A percentile compares a stretch with the other conserved stretches of the same genome.
Conservation (phyloP, 2,797 vertebrate species). For the Geotrypetes seraphini region DNA sequence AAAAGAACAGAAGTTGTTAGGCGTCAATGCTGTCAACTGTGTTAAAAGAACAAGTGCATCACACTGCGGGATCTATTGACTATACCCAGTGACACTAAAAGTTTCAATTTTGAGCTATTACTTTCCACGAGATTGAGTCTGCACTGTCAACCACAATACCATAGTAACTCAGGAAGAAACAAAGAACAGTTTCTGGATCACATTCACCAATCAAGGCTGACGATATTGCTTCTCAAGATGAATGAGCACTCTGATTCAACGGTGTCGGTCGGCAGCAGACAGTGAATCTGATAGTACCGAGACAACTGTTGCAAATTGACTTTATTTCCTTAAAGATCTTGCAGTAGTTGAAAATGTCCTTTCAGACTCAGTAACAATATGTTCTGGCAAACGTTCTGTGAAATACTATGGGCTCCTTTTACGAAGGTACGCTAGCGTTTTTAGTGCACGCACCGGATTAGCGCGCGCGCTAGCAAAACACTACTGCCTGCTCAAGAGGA, state of each 20-base stretch:
- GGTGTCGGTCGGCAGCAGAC: not conserved
- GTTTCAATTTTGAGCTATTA: too few relatives aligned
- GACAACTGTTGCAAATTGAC: not conserved
- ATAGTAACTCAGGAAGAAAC: slow-evolving; percentile 4
- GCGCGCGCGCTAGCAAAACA: too few relatives aligned
- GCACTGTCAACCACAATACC: not conserved
- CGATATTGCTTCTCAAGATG: not conserved
- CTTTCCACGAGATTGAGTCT: not conserved
- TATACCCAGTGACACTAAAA: too few relatives aligned
- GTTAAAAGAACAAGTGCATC: not conserved
- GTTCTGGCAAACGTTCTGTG: not conserved
- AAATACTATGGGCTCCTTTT: too few relatives aligned
- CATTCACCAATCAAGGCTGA: not conserved
- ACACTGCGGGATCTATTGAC: not conserved
- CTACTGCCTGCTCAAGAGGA: too few relatives aligned
- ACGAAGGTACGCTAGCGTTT: too few relatives aligned
- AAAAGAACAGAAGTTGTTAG: too few relatives aligned
- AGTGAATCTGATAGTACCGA: not conserved
- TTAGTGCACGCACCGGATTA: too few relatives aligned
- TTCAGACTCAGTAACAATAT: not conserved
- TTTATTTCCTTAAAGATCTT: not conserved
- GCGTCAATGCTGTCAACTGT: not conserved
- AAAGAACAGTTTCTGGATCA: not conserved
- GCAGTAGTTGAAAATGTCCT: not conserved
- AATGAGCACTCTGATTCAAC: not conserved